phyloP scores from a whole-genome alignment of 2,113 vertebrate genomes.

The Capreolus pygargus region DNA sequence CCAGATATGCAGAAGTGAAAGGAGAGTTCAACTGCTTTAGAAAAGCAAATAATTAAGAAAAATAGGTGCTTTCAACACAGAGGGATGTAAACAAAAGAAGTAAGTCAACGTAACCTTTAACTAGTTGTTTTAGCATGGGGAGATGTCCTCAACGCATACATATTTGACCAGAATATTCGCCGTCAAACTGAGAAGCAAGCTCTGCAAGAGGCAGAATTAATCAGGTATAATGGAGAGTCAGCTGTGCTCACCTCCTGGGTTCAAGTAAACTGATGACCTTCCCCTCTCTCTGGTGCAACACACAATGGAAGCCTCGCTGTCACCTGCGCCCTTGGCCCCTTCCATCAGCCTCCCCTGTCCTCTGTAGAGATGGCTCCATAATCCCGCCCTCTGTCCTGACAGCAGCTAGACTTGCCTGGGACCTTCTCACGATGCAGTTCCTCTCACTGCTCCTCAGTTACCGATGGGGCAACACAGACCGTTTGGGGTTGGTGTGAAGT shows the following conservation, averaged over 20 bases:
- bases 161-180: not conserved
- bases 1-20: not conserved
- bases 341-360: not conserved
- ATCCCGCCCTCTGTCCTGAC: not conserved
- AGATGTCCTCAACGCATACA: not conserved
- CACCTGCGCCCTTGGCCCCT: not conserved
- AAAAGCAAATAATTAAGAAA: not conserved
- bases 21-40: not conserved
- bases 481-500: not conserved
- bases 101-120: not conserved
- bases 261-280: not conserved
- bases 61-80: not conserved
- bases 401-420: not conserved
- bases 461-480: not conserved
- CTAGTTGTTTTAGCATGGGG: not conserved
- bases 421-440: not conserved
- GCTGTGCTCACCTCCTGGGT: not conserved
- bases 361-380: not conserved
- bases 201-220: not conserved
- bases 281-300: not conserved
- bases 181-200: not conserved
- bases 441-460: not conserved
- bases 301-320: not conserved
- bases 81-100: not conserved
- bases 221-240: not conserved